Evolutionary conservation across 2,113 vertebrate genomes (phyloP).

Genomic region (Corvus moneduloides): DNA sequence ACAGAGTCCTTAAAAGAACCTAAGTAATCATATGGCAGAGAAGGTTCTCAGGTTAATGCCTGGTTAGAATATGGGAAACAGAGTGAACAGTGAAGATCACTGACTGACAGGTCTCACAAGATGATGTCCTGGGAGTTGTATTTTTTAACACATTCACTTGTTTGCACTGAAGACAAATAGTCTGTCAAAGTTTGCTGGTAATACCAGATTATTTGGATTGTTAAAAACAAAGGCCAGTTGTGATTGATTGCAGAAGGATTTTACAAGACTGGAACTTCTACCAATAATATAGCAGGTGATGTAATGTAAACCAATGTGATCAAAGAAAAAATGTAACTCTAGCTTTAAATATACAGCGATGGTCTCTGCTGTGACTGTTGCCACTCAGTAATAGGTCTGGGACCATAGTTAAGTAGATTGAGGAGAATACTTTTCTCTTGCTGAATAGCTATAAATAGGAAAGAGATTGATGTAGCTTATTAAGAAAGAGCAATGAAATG

Average conservation of each 20-base stretch:
- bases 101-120: not conserved
- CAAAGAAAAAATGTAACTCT: not conserved
- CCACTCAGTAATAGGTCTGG: not conserved
- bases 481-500: not conserved
- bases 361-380: not conserved
- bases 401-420: not conserved
- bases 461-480: not conserved
- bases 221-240: constrained; percentile 20
- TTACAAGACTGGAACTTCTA: not conserved
- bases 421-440: not conserved
- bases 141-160: not conserved
- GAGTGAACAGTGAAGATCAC: not conserved
- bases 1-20: not conserved
- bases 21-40: not conserved
- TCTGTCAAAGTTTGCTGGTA: not conserved
- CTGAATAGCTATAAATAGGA: not conserved
- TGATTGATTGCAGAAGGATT: constrained; percentile 20
- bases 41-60: not conserved
- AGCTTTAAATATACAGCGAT: not conserved
- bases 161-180: not conserved
- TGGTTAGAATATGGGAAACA: not conserved
- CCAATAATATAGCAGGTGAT: not conserved
- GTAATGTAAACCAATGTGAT: not conserved
- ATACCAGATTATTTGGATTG: not conserved
- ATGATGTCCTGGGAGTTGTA: not conserved